phyloP scores from a whole-genome alignment of 2,113 vertebrate genomes.

The Myocastor coypus region DNA sequence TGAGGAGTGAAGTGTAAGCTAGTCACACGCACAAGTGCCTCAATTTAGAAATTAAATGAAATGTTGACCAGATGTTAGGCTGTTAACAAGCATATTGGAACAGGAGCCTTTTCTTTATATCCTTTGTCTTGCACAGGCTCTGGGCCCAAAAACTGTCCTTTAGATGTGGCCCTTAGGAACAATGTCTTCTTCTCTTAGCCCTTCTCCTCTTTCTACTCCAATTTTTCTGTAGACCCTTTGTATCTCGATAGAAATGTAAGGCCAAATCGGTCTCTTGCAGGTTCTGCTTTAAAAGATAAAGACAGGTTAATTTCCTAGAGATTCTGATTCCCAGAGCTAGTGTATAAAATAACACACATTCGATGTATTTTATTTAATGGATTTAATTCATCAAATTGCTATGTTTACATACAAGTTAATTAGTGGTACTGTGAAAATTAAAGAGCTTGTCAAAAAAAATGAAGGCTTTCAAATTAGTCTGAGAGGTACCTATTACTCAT shows the following conservation, averaged over 20 bases:
- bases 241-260: background rate
- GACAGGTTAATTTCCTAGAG: conserved; percentile 67
- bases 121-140: background rate
- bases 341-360: conserved; percentile 44
- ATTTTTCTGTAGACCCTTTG: background rate
- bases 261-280: conserved; percentile 48
- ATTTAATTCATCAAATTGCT: conserved; percentile 75
- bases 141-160: conserved; percentile 5
- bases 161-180: background rate
- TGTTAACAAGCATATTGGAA: background rate
- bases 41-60: conserved; percentile 40
- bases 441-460: conserved; percentile 76
- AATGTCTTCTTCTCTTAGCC: background rate
- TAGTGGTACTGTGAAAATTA: conserved; percentile 74
- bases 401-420: conserved; percentile 78
- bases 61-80: conserved; percentile 2
- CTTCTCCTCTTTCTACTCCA: background rate
- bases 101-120: background rate
- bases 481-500: conserved; percentile 70
- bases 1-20: background rate
- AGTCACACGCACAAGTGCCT: background rate
- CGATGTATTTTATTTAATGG: conserved; percentile 71
- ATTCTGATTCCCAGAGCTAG: conserved; percentile 46
- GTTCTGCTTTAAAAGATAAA: conserved; percentile 62
- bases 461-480: conserved; percentile 71